Percentiles rank a stretch among this genome's conserved stretches.
Conservation (phyloP, 2,113 vertebrate species). For the Formicarius rufipectus region DNA sequence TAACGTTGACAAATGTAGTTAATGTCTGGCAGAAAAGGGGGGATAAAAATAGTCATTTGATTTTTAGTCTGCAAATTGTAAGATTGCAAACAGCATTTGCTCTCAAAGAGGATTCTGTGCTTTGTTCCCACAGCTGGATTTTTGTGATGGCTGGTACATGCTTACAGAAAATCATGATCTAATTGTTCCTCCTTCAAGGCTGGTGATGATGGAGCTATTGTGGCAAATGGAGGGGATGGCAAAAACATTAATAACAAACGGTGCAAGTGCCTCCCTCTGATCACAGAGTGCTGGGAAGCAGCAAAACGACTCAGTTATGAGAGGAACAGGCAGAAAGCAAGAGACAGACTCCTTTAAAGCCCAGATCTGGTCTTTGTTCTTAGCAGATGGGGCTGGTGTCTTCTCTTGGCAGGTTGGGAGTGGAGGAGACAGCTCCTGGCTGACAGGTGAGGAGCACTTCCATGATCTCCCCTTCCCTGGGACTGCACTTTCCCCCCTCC, state of each 20-base stretch:
- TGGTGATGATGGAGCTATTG: neutral
- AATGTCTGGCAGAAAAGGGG: neutral
- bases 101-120: neutral
- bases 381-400: neutral
- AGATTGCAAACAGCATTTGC: constrained; percentile 33
- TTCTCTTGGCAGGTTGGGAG: neutral
- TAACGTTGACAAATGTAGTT: constrained; percentile 23
- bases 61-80: constrained; percentile 49
- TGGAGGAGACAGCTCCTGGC: neutral
- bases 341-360: neutral
- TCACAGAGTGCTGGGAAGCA: neutral
- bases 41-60: constrained; percentile 54
- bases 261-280: neutral
- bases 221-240: neutral
- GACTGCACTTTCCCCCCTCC: neutral
- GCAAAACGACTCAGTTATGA: neutral
- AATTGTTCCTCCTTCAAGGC: constrained; percentile 19
- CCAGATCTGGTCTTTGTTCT: neutral
- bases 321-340: neutral
- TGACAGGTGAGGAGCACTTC: neutral
- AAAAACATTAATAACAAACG: neutral
- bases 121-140: constrained; percentile 52
- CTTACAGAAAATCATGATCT: constrained; percentile 15
- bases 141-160: constrained; percentile 9
- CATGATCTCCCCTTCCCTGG: neutral